Evolutionary conservation across 2,797 vertebrate genomes (phyloP).

Genomic region (Oreochromis mossambicus): DNA sequence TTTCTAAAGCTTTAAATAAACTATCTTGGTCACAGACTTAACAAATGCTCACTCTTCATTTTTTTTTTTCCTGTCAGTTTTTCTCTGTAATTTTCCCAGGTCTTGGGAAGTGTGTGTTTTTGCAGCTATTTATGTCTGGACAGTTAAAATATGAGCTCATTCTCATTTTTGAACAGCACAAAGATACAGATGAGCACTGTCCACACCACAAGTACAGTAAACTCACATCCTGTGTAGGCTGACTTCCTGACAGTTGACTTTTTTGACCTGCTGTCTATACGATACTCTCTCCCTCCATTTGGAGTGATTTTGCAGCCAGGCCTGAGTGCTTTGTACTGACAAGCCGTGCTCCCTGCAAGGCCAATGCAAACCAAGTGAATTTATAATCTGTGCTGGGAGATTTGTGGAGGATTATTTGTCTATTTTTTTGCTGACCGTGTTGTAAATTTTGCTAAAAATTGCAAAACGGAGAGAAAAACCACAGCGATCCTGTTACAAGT

Average conservation of each 20-base stretch:
- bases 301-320: slow-evolving; percentile 11
- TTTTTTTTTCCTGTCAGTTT: background rate
- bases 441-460: slow-evolving; percentile 29
- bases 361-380: slow-evolving; percentile 13
- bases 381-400: slow-evolving; percentile 26
- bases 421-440: slow-evolving; percentile 33
- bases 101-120: slow-evolving; percentile 24
- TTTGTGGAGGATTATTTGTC: slow-evolving; percentile 56
- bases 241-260: slow-evolving; percentile 43
- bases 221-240: slow-evolving; percentile 46
- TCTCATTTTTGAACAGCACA: slow-evolving; percentile 1
- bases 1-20: background rate
- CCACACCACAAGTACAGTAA: slow-evolving; percentile 5
- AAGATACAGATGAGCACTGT: slow-evolving; percentile 27
- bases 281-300: slow-evolving; percentile 32
- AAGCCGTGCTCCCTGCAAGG: slow-evolving; percentile 5
- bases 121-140: slow-evolving; percentile 31
- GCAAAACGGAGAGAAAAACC: slow-evolving; percentile 8
- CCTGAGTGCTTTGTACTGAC: background rate
- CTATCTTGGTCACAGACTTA: background rate
- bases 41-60: background rate
- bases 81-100: background rate
- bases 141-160: slow-evolving; percentile 45
- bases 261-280: slow-evolving; percentile 29
- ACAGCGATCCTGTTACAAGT: slow-evolving; percentile 18